Percentiles rank a stretch among this genome's conserved stretches.
phyloP scores from a whole-genome alignment of 2,888 invertebrate species.

The Nephrotoma flavescens region DNA sequence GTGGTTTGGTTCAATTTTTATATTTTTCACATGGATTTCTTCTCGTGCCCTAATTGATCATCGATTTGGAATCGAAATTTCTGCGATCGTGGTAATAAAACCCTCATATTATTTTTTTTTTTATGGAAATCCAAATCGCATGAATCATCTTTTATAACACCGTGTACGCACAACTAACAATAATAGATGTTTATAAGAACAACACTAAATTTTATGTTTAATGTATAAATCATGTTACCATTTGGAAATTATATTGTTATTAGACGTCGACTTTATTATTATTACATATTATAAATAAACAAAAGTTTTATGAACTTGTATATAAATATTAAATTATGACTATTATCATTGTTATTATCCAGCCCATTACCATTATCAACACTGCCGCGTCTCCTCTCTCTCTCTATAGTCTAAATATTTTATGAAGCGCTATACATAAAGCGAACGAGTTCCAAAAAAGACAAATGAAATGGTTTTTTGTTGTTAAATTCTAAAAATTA shows the following conservation, averaged over 20 bases:
- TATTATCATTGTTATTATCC: background rate
- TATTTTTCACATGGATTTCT: background rate
- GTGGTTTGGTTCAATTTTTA: background rate
- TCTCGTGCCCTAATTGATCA: background rate
- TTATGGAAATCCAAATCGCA: background rate
- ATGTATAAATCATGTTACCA: background rate
- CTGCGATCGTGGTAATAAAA: background rate
- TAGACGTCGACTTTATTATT: background rate
- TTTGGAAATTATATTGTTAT: background rate
- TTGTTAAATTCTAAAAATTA: background rate
- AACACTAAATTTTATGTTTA: background rate
- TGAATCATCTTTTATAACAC: background rate
- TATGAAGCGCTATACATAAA: no score
- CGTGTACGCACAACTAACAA: background rate
- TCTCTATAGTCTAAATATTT: background rate
- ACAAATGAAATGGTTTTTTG: background rate
- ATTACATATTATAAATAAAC: background rate
- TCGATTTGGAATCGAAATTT: background rate
- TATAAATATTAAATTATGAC: background rate
- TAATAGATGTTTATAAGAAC: background rate
- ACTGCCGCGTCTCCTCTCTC: background rate
- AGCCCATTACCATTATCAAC: background rate
- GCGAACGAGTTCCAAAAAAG: background rate
- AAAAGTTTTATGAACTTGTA: background rate
- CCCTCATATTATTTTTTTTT: background rate